These are phyloP conservation scores for Drosophila prosaltans DNA, from an alignment of 1,140 invertebrate genomes.

Conservation along the genomic window DNA sequence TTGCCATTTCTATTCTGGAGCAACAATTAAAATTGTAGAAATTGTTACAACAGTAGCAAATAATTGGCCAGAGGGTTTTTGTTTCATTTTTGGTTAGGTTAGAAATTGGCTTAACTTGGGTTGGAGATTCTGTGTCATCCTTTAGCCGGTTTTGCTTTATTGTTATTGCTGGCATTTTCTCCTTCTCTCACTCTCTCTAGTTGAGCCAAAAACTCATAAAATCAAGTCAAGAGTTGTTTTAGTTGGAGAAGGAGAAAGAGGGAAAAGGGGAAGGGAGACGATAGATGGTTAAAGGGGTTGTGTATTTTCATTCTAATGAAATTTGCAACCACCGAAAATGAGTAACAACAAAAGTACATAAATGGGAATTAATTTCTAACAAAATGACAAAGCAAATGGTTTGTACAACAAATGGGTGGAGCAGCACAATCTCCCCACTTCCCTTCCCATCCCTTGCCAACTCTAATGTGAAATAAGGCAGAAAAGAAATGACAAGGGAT, in stretches of 20 bases:
- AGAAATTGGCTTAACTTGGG: slow-evolving; percentile 6
- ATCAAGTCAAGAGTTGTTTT: slow-evolving; percentile 68
- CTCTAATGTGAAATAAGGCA: too few species aligned
- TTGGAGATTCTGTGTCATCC: slow-evolving; percentile 31
- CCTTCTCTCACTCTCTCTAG: slow-evolving; percentile 30
- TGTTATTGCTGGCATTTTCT: slow-evolving; percentile 70
- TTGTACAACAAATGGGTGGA: slow-evolving; percentile 58
- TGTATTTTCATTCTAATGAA: slow-evolving; percentile 50
- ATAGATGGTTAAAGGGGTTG: background rate
- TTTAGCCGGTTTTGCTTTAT: slow-evolving; percentile 55
- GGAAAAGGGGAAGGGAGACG: background rate
- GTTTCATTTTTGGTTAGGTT: background rate
- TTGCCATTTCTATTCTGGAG: background rate
- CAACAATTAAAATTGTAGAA: slow-evolving; percentile 63
- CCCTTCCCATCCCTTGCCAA: background rate
- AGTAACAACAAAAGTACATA: slow-evolving; percentile 56
- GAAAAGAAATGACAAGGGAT: background rate
- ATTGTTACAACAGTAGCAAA: slow-evolving; percentile 52
- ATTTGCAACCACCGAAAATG: slow-evolving; percentile 71
- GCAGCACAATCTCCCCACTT: background rate
- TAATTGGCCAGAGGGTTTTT: slow-evolving; percentile 57
- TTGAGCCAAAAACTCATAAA: slow-evolving; percentile 75
- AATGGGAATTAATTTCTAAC: slow-evolving; percentile 71
- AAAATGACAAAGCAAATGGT: slow-evolving; percentile 62
- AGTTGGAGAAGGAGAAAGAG: slow-evolving; percentile 26